Percentiles rank a stretch among this genome's conserved stretches.
Conservation (phyloP, 2,797 vertebrate genomes). For the Halcyon chelicuti region DNA sequence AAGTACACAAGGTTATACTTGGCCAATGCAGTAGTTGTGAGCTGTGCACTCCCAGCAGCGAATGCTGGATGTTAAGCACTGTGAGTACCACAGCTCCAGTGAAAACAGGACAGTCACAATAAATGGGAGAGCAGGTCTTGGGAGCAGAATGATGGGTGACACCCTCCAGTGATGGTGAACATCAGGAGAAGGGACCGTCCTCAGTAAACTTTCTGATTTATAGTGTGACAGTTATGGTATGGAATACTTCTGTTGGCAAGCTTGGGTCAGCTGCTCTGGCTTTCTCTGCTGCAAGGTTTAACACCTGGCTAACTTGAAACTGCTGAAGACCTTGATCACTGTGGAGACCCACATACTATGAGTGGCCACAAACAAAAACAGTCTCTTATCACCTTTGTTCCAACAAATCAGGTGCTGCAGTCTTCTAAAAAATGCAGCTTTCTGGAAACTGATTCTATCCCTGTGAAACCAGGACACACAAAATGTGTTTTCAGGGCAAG, state of each 20-base stretch:
- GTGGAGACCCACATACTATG: neutral
- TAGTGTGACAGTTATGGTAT: neutral
- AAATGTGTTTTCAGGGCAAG: neutral
- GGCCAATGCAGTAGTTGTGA: too few species aligned
- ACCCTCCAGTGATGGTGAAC: neutral
- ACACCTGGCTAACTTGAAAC: too few species aligned
- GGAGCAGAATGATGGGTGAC: neutral
- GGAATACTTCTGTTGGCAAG: neutral
- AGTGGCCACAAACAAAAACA: too few species aligned
- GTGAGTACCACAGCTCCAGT: neutral
- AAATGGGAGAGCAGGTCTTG: neutral
- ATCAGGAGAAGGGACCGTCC: neutral
- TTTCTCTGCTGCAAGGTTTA: too few species aligned
- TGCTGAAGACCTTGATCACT: neutral
- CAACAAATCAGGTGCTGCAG: too few species aligned
- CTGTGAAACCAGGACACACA: neutral
- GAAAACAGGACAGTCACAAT: neutral
- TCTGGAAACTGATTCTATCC: neutral
- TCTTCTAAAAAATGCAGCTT: neutral
- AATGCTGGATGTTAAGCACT: neutral
- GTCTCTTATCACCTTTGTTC: neutral
- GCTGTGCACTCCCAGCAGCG: neutral
- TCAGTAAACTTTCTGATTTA: neutral
- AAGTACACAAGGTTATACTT: too few species aligned
- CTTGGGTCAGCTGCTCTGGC: too few species aligned